Conservation (phyloP, 2,797 vertebrate species). For the Octomys mimax region DNA sequence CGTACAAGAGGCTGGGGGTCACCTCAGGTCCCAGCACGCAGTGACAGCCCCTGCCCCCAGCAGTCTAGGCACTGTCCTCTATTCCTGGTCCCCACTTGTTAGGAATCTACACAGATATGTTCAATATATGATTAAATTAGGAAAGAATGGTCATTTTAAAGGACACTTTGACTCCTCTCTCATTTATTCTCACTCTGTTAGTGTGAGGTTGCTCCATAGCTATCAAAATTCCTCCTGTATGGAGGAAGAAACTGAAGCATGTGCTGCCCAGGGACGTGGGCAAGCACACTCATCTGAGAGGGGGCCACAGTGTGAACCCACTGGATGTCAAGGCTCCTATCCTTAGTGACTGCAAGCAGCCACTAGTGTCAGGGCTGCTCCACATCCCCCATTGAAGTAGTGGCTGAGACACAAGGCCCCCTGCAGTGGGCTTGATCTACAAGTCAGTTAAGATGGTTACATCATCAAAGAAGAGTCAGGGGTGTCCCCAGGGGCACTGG, state of each 20-base stretch:
- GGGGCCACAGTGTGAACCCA: neutral
- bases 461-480: neutral
- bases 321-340: neutral
- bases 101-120: neutral
- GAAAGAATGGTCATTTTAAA: slow-evolving; percentile 14
- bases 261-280: neutral
- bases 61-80: neutral
- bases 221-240: neutral
- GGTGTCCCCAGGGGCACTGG: neutral
- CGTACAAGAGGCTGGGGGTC: neutral
- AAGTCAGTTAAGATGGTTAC: neutral
- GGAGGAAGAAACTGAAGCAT: neutral
- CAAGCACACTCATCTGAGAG: neutral
- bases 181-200: neutral
- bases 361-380: neutral
- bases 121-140: neutral
- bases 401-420: neutral
- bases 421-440: neutral
- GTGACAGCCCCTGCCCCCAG: neutral
- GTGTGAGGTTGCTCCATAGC: neutral
- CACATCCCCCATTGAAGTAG: neutral
- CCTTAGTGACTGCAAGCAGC: neutral
- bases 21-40: neutral
- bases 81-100: neutral
- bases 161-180: neutral